Evolutionary conservation across 2,888 invertebrate genomes (phyloP).

Genomic region (Thymelicus lineola): DNA sequence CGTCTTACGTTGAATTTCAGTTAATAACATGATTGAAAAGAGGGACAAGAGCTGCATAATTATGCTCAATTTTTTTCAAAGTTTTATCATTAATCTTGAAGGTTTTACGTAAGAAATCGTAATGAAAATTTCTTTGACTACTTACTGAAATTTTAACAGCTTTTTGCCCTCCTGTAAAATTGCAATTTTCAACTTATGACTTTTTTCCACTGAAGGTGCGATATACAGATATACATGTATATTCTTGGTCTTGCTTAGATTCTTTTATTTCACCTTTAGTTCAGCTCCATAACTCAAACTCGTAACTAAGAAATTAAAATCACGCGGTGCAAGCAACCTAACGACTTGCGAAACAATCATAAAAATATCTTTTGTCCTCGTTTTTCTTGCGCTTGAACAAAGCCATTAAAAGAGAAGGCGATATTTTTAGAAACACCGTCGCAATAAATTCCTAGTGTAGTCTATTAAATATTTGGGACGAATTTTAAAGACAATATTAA

Average conservation of each 20-base stretch:
- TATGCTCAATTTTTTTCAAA: no score
- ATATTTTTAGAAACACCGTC: not conserved
- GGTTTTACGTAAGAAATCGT: no score
- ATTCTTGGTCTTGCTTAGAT: not conserved
- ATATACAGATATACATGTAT: no score
- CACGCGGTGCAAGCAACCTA: not conserved
- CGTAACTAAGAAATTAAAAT: not conserved
- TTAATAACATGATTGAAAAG: no score
- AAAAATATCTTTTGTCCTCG: conserved; percentile 1
- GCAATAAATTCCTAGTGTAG: not conserved
- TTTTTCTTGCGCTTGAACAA: not conserved
- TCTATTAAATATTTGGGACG: conserved; percentile 16
- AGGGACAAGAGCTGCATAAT: no score
- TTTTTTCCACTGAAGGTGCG: no score
- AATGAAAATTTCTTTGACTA: no score
- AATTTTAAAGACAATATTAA: conserved; percentile 15
- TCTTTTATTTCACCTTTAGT: not conserved
- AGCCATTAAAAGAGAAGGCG: not conserved
- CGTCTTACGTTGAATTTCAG: no score
- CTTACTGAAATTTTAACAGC: no score
- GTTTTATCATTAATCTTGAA: no score
- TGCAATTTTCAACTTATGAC: no score
- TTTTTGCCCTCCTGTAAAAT: no score
- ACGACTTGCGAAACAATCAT: not conserved
- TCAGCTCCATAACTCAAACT: not conserved